phyloP scores from a whole-genome alignment of 2,113 vertebrate species.

The Odocoileus hemionus region DNA sequence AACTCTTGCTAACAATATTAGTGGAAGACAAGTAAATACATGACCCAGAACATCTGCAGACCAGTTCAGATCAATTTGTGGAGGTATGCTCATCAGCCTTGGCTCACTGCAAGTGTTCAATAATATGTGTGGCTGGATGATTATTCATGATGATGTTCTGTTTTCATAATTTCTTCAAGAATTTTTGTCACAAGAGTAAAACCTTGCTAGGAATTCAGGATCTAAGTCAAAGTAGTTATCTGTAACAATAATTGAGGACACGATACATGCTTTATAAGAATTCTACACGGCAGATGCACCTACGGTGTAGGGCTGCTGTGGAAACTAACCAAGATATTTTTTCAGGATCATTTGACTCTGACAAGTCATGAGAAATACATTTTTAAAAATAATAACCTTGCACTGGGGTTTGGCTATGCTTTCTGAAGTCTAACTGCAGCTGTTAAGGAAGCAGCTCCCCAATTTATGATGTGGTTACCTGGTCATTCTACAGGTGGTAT shows the following conservation, averaged over 20 bases:
- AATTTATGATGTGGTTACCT: background rate
- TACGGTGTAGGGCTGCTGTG: background rate
- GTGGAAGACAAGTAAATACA: background rate
- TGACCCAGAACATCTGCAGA: background rate
- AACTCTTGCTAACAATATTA: background rate
- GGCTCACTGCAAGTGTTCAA: background rate
- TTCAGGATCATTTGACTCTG: background rate
- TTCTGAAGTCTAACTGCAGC: background rate
- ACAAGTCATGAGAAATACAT: background rate
- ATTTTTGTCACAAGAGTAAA: conserved; percentile 7
- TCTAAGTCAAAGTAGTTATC: background rate
- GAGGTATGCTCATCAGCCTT: background rate
- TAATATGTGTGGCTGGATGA: background rate
- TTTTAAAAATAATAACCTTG: background rate
- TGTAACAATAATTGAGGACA: background rate
- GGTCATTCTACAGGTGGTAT: background rate
- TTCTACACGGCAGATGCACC: background rate
- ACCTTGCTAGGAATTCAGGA: background rate
- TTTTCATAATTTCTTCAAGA: conserved; percentile 2
- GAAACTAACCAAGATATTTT: background rate
- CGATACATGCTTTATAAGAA: background rate
- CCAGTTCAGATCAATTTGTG: background rate
- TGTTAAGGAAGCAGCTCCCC: background rate
- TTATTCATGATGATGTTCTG: background rate
- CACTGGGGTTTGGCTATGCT: background rate